Conservation (phyloP, 1,140 invertebrate genomes). For the Kradibia gibbosae region DNA sequence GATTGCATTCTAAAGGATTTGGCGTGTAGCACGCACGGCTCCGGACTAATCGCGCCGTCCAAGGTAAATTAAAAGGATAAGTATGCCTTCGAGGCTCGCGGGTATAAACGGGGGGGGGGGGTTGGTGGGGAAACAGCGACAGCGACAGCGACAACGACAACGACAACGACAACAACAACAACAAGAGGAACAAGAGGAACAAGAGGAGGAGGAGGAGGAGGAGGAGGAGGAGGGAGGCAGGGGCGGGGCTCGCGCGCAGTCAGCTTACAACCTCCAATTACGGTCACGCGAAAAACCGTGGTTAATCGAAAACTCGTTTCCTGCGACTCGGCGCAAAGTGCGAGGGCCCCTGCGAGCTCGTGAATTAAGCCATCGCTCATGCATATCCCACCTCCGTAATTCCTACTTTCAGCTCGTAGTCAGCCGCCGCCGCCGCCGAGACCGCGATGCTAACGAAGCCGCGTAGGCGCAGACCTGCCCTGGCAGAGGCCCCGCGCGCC, state of each 20-base stretch:
- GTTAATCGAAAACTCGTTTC: constrained; percentile 45
- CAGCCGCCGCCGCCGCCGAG: background rate
- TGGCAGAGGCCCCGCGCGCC: no score
- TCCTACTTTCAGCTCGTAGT: constrained; percentile 35
- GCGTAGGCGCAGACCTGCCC: background rate
- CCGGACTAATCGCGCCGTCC: background rate
- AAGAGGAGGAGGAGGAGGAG: background rate
- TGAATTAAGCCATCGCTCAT: constrained; percentile 41
- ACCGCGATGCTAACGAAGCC: constrained; percentile 5
- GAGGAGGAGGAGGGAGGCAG: no score
- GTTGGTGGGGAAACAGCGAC: no score
- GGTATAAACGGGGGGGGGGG: background rate
- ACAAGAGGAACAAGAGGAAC: no score
- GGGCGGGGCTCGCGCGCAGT: no score
- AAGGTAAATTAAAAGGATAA: constrained; percentile 39
- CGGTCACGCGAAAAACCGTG: constrained; percentile 34
- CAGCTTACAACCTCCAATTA: constrained; percentile 46
- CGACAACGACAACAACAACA: no score
- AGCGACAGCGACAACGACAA: no score
- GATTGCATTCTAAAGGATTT: background rate
- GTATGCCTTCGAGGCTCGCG: background rate
- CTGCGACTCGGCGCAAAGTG: constrained; percentile 1
- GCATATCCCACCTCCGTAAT: constrained; percentile 25
- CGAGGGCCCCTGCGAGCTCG: background rate
- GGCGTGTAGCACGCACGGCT: constrained; percentile 2